Percentiles rank a stretch among this genome's conserved stretches.
These are phyloP conservation scores for Pagrus major DNA, from an alignment of 2,113 vertebrate species.

Conservation along the genomic window DNA sequence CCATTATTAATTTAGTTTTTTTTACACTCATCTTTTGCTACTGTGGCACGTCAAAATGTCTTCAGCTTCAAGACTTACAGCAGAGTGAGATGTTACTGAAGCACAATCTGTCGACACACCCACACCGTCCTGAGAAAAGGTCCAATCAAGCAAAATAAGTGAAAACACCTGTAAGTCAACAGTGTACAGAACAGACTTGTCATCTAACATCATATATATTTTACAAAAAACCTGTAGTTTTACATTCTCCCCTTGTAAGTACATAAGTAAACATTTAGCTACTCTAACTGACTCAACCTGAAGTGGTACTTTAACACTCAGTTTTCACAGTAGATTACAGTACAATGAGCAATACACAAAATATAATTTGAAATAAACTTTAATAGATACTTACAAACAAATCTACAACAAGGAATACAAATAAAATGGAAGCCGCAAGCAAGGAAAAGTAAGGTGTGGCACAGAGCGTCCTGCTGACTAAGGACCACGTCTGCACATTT, in stretches of 20 bases:
- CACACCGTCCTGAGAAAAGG: not conserved
- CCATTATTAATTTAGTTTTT: not conserved
- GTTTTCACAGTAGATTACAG: not conserved
- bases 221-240: not conserved
- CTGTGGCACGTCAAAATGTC: not conserved
- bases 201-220: not conserved
- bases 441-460: slow-evolving; percentile 61
- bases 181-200: not conserved
- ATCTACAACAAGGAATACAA: slow-evolving; percentile 92
- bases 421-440: slow-evolving; percentile 87
- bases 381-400: slow-evolving; percentile 91
- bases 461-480: slow-evolving; percentile 59
- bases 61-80: too few species aligned
- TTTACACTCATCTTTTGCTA: not conserved
- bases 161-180: not conserved
- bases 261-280: not conserved
- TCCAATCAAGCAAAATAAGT: not conserved
- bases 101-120: not conserved
- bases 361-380: slow-evolving; percentile 89
- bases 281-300: not conserved
- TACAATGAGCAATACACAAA: not conserved
- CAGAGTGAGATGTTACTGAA: not conserved
- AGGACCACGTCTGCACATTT: slow-evolving; percentile 64
- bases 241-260: not conserved
- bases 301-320: not conserved